Percentiles rank a stretch among this genome's conserved stretches.
These are phyloP conservation scores for Capromys pilorides DNA, from an alignment of 2,797 vertebrate genomes.

Conservation along the genomic window DNA sequence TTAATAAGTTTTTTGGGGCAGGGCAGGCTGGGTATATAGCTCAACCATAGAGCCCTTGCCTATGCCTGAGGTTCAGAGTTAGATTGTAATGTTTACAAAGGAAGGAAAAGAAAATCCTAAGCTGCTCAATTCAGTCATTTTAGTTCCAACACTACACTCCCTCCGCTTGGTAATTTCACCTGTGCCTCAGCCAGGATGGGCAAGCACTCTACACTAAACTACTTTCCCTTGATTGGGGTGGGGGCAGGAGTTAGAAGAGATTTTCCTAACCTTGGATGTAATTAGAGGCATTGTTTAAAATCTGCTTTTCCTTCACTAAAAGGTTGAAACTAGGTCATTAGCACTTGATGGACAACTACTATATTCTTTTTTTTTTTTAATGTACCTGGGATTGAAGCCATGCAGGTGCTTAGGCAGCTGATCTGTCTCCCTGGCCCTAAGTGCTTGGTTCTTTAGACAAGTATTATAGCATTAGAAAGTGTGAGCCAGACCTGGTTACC, in stretches of 20 bases:
- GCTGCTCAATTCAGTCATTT: neutral
- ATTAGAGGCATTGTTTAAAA: constrained; percentile 33
- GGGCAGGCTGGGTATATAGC: neutral
- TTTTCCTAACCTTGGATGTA: constrained; percentile 14
- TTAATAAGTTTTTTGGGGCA: neutral
- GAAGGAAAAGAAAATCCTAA: neutral
- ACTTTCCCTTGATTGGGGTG: neutral
- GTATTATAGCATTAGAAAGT: constrained; percentile 18
- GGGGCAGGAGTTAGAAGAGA: neutral
- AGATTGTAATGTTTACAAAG: neutral
- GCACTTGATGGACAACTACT: neutral
- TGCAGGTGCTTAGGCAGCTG: too few relatives aligned
- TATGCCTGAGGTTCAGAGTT: neutral
- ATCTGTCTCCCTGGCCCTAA: neutral
- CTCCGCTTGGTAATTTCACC: neutral
- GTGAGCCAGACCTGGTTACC: constrained; percentile 29
- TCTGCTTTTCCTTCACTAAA: constrained; percentile 45
- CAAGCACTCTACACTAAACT: neutral
- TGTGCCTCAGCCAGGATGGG: neutral
- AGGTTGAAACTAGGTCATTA: constrained; percentile 13
- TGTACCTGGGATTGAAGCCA: too few relatives aligned
- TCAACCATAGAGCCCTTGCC: neutral
- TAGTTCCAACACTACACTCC: neutral
- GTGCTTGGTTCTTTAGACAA: constrained; percentile 21
- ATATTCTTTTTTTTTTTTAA: neutral